Conservation (phyloP, 2,113 vertebrate genomes). For the Labrus mixtus region DNA sequence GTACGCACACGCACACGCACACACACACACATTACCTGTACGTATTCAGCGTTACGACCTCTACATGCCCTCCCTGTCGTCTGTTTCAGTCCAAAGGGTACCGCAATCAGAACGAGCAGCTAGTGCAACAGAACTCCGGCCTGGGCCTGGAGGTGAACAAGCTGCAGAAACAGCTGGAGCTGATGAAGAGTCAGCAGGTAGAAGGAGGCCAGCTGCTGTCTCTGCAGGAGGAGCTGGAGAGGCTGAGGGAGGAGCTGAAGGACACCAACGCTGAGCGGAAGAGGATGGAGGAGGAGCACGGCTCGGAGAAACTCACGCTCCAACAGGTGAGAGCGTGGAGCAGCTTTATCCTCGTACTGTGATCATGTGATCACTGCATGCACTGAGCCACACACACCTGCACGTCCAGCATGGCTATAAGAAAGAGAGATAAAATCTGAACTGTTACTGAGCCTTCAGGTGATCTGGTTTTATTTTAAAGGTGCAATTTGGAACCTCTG, state of each 20-base stretch:
- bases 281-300: constrained; percentile 85
- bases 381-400: too few species aligned
- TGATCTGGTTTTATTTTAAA: too few species aligned
- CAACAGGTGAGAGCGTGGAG: constrained; percentile 83
- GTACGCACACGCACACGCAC: constrained; percentile 63
- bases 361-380: too few species aligned
- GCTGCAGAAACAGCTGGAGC: constrained; percentile 89
- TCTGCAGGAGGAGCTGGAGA: constrained; percentile 87
- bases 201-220: constrained; percentile 76
- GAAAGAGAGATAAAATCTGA: too few species aligned
- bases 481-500: too few species aligned
- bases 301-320: constrained; percentile 85
- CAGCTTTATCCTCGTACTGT: not conserved
- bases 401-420: too few species aligned
- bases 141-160: constrained; percentile 85
- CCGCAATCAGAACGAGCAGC: constrained; percentile 85
- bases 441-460: too few species aligned
- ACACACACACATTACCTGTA: not conserved
- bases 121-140: constrained; percentile 60
- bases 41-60: too few species aligned
- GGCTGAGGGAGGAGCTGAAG: constrained; percentile 84
- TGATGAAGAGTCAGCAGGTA: constrained; percentile 66
- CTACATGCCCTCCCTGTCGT: too few species aligned
- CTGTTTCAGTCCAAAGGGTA: constrained; percentile 87
- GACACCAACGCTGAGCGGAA: constrained; percentile 81